Evolutionary conservation across 2,797 vertebrate genomes (phyloP).

Genomic region (Lates japonicus): DNA sequence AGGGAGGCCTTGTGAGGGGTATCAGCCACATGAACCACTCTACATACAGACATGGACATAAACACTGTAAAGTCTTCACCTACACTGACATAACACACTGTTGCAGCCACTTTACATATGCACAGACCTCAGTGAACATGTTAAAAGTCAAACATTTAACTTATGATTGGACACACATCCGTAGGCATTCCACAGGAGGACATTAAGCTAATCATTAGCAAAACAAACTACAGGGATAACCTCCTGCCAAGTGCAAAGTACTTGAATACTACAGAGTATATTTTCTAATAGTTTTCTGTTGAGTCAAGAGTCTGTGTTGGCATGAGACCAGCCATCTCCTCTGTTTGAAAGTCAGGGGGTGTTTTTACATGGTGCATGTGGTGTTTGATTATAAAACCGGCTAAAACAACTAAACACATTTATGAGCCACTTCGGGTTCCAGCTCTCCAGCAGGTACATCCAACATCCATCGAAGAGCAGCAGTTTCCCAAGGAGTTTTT

Average conservation of each 20-base stretch:
- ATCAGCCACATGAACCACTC: slow-evolving; percentile 32
- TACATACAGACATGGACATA: slow-evolving; percentile 27
- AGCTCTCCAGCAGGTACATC: neutral
- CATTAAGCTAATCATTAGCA: slow-evolving; percentile 57
- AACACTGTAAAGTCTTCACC: slow-evolving; percentile 47
- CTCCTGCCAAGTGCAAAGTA: slow-evolving; percentile 55
- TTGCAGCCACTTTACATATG: slow-evolving; percentile 19
- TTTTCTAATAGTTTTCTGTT: slow-evolving; percentile 49
- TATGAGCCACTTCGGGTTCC: neutral
- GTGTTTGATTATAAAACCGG: slow-evolving; percentile 1
- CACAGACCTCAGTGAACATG: neutral
- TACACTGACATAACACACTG: slow-evolving; percentile 37
- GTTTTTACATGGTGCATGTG: slow-evolving; percentile 20
- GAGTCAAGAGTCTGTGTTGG: slow-evolving; percentile 36
- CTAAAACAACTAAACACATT: slow-evolving; percentile 13
- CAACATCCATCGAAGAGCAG: neutral
- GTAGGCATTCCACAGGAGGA: slow-evolving; percentile 39
- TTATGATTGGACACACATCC: slow-evolving; percentile 16
- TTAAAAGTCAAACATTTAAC: slow-evolving; percentile 43
- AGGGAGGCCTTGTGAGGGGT: slow-evolving; percentile 68
- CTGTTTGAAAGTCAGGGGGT: neutral
- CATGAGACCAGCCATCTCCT: slow-evolving; percentile 19
- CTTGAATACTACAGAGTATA: slow-evolving; percentile 34
- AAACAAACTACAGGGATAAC: slow-evolving; percentile 51
- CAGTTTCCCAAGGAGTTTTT: neutral